Base-by-base conservation (phyloP, 2,797 vertebrate genomes). In the Macroramphosus scolopax region DNA sequence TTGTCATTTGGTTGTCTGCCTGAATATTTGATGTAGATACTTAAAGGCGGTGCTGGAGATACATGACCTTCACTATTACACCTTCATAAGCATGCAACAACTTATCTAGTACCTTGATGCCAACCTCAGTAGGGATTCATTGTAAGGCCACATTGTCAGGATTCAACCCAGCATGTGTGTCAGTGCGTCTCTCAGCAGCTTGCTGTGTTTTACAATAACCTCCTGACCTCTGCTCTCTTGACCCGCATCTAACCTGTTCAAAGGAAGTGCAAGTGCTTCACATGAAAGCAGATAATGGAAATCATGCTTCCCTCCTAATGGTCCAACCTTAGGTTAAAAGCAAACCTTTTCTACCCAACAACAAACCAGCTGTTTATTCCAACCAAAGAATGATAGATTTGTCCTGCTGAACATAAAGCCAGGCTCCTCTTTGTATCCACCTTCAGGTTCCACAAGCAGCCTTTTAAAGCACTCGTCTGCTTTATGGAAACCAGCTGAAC, bases 301-400 rank as follows among this genome's bases (percentile, higher is more conserved):
- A 48, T 60, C 5, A 13, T 55, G 16, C 38, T 41, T 40, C 31
- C 35, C 39, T n/a, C n/a, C n/a, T n/a, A 30, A 47, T 61, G 55
- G 41, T 78, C 38, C 64, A 74, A 62, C 9, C 46, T 8, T 6
- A 47, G 12, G 62, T 70, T 63, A 25, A 63, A 69, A 75, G 57
- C 37, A 2, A 48, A 24, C 26, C 34, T 61, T 51, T 37, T 59
- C 25, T 28, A 8, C 11, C 24, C 16, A 24, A 15, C 37, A 32
- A 47, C 18, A 6, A 61, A 33, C 25, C 20, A 24, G 13, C 2
- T 39, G 18, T 68, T 57, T 63, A 60, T 71, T 80, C 36, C 60
- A 42, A 71, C 29, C 20, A 13, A 35, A 14, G 20, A 46, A 38
- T 56, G 68, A 62, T 16, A 64, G 57, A 46, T 17, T 39, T 52